These are phyloP conservation scores for Syngnathus acus DNA, from an alignment of 2,797 vertebrate genomes.

Conservation along the genomic window DNA sequence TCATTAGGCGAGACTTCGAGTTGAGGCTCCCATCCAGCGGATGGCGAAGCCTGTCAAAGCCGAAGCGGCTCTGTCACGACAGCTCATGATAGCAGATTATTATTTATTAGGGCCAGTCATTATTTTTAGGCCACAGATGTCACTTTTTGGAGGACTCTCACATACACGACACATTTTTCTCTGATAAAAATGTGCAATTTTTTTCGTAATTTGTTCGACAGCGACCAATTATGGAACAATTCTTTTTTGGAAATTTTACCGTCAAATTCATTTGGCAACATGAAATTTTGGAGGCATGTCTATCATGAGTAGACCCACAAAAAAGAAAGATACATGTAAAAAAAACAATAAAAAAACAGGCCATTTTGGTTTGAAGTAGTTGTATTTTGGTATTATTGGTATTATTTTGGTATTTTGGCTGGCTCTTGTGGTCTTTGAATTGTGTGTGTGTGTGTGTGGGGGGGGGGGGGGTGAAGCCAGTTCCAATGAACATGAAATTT, in stretches of 20 bases:
- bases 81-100: background rate
- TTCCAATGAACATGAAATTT: no score
- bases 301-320: background rate
- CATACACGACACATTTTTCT: background rate
- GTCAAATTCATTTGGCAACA: background rate
- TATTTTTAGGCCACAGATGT: background rate
- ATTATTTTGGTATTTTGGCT: no score
- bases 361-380: background rate
- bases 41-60: background rate
- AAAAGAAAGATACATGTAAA: background rate
- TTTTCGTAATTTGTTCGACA: background rate
- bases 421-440: no score
- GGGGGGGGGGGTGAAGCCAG: no score
- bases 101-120: background rate
- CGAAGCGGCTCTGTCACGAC: background rate
- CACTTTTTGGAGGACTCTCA: background rate
- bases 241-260: no score
- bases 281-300: background rate
- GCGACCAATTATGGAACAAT: no score
- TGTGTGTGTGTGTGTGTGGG: no score
- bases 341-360: background rate
- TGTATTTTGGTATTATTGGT: no score
- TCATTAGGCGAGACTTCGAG: background rate
- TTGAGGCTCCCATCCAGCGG: background rate
- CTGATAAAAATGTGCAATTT: background rate